Base-by-base conservation (phyloP, 2,113 vertebrate species). In the Corythoichthys intestinalis region DNA sequence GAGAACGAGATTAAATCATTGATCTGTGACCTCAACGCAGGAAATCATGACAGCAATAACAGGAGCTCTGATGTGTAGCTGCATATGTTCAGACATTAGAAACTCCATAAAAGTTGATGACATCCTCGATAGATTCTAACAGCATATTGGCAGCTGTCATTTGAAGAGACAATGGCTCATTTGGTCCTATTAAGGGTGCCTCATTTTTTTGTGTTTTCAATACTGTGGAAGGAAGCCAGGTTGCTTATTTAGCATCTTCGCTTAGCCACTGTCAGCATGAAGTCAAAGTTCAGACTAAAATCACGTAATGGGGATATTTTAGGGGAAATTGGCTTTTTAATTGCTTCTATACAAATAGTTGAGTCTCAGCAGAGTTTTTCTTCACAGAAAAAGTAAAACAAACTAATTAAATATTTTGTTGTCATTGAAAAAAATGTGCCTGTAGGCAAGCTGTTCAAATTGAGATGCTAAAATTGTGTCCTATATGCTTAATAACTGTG, bases 11-110 rank as follows among this genome's bases (percentile, higher is more conserved):
- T 75, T 53, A 75, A 76, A 71, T 67, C 53, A 35, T 6, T 79
- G 70, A 67, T 72, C 77, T 80, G 71, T 82, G 74, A 80, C 65
- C 67, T 64, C 5, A 2, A 61, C 6, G 61, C 49, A 64, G 67
- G 48, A 80, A 82, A 85, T 68, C 57, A 39, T 28, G 15, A 38
- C 65, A 57, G 35, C 54, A 62, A 53, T 64, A 74, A 59, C 46
- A 69, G 35, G 28, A 72, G 50, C 56, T 68, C 38, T 41, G 35
- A 52, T 50, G 66, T 39, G 3, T 66, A 11, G 20, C 63, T 17
- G 69, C 52, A 35, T n/a, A 46, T 17, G 1, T 35, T 57, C 15
- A 56, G 38, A 48, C n/a, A 60, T 5, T 39, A 17, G 28, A 34
- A 28, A 6, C 14, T 37, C 12, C 17, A 47, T 8, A 58, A 58